A percentile compares a stretch with the other conserved stretches of the same genome.
Conservation (phyloP, 2,888 invertebrate species). For the Noctua janthina region DNA sequence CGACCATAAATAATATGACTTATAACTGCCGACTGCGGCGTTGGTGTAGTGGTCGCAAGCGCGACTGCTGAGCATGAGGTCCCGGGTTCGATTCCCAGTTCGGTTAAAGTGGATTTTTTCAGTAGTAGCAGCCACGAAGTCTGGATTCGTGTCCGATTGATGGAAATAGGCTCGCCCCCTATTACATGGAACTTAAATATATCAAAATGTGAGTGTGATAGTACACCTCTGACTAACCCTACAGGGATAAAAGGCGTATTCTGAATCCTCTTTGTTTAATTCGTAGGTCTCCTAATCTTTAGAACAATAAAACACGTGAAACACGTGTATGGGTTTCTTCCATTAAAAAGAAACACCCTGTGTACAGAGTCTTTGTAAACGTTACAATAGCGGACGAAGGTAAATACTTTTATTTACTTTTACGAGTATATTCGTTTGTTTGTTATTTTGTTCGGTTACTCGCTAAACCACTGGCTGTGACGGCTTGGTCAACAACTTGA, state of each 20-base stretch:
- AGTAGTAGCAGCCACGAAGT: too few species aligned
- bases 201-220: too few species aligned
- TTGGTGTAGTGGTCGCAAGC: too few species aligned
- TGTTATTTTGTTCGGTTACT: slow-evolving; percentile 39
- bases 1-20: too few species aligned
- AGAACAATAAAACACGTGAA: background rate
- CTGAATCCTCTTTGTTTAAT: background rate
- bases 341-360: slow-evolving; percentile 1
- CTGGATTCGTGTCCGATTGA: background rate
- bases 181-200: background rate
- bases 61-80: too few species aligned
- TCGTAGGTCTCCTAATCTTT: background rate
- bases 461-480: slow-evolving; percentile 14
- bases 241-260: too few species aligned
- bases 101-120: too few species aligned
- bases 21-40: too few species aligned
- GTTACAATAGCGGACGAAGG: slow-evolving; percentile 35
- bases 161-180: background rate
- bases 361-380: slow-evolving; percentile 45
- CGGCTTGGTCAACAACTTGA: background rate
- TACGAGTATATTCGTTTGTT: slow-evolving; percentile 28
- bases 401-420: slow-evolving; percentile 44
- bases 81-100: too few species aligned
- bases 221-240: too few species aligned
- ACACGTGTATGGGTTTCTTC: background rate